Conservation (phyloP, 2,797 vertebrate species). For the Sylvia borin region DNA sequence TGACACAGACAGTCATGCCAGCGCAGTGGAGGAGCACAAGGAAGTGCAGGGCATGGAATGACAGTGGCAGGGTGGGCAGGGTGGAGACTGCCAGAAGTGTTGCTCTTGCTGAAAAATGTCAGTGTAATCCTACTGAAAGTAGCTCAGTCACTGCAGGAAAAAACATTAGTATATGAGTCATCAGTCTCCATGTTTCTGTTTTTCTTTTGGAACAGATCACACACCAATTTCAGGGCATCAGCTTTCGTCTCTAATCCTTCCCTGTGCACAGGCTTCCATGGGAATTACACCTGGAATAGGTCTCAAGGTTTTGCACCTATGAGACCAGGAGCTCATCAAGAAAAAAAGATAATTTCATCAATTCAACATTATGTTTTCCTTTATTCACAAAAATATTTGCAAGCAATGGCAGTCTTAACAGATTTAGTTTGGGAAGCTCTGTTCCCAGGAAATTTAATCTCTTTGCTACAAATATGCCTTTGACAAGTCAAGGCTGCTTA, state of each 20-base stretch:
- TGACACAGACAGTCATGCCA: accelerated
- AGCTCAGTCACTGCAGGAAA: not conserved
- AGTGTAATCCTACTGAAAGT: not conserved
- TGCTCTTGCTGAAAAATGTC: not conserved
- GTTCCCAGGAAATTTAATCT: not conserved
- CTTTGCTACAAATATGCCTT: not conserved
- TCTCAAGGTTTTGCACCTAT: not conserved
- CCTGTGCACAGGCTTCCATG: not conserved
- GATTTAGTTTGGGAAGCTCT: not conserved
- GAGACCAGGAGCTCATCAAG: not conserved
- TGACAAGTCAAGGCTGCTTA: not conserved
- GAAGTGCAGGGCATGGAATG: not conserved
- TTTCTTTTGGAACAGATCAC: not conserved
- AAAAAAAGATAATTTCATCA: not conserved
- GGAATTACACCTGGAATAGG: not conserved
- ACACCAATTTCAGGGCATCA: not conserved
- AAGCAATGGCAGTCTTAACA: not conserved
- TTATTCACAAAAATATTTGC: not conserved
- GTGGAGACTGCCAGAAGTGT: not conserved
- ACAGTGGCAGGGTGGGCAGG: not conserved
- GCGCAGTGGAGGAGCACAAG: not conserved
- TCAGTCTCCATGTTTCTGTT: not conserved
- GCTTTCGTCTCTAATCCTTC: not conserved
- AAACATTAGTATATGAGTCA: not conserved
- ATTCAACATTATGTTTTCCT: not conserved